Evolutionary conservation across 2,797 vertebrate genomes (phyloP).

Genomic region (Nyctibius grandis): DNA sequence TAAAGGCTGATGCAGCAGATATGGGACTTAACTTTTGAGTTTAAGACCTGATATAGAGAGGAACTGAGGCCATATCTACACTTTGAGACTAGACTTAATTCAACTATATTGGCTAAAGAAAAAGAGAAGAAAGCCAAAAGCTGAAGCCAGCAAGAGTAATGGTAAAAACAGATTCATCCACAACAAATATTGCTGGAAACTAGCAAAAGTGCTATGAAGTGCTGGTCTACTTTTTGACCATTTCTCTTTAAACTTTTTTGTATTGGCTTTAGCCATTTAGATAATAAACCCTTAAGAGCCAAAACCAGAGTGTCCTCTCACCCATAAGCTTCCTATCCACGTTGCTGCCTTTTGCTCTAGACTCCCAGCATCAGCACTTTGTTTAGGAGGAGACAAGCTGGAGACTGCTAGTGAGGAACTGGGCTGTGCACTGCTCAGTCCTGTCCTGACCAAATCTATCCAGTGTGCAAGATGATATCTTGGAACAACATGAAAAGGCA

Average conservation of each 20-base stretch:
- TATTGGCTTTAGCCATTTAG: neutral
- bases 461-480: constrained; percentile 31
- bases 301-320: neutral
- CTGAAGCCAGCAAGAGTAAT: neutral
- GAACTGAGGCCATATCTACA: neutral
- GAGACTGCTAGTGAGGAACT: neutral
- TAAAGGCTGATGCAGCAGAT: neutral
- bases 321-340: neutral
- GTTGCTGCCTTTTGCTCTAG: neutral
- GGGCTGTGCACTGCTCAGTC: neutral
- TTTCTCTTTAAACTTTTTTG: neutral
- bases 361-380: neutral
- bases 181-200: neutral
- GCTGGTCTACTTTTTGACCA: neutral
- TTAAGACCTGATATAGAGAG: neutral
- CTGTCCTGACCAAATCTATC: constrained; percentile 34
- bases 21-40: neutral
- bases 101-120: neutral
- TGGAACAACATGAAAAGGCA: constrained; percentile 45
- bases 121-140: neutral
- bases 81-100: neutral
- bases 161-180: neutral
- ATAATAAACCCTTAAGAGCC: neutral
- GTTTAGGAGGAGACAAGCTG: neutral
- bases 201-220: neutral